These are phyloP conservation scores for Eristalis pertinax DNA, from an alignment of 2,888 invertebrate species.

Conservation along the genomic window DNA sequence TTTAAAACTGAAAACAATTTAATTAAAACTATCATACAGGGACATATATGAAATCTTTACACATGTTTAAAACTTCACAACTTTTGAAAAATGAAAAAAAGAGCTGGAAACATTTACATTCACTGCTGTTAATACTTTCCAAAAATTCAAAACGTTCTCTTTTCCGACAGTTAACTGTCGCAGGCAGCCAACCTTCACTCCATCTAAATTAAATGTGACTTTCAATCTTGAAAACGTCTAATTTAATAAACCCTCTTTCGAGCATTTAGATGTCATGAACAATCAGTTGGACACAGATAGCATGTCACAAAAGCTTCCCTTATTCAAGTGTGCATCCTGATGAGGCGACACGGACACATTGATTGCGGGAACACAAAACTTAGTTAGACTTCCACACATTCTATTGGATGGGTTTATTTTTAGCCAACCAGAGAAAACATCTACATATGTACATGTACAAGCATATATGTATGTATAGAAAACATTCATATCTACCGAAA, in stretches of 20 bases:
- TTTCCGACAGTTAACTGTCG: neutral
- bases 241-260: slow-evolving; percentile 59
- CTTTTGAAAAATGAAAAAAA: neutral
- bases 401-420: slow-evolving; percentile 52
- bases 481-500: slow-evolving; percentile 17
- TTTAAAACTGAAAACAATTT: too few species aligned
- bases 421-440: slow-evolving; percentile 35
- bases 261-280: slow-evolving; percentile 47
- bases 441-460: neutral
- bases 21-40: too few species aligned
- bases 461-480: neutral
- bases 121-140: slow-evolving; percentile 9
- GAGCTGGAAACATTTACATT: slow-evolving; percentile 27
- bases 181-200: slow-evolving; percentile 19
- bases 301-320: slow-evolving; percentile 50
- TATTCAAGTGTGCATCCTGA: slow-evolving; percentile 30
- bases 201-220: slow-evolving; percentile 39
- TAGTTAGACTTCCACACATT: slow-evolving; percentile 47
- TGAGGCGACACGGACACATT: slow-evolving; percentile 15
- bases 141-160: slow-evolving; percentile 36
- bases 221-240: slow-evolving; percentile 56
- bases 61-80: too few species aligned
- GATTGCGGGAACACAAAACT: slow-evolving; percentile 31
- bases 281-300: slow-evolving; percentile 66
- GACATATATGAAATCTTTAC: too few species aligned